These are phyloP conservation scores for Coregonus suidteri DNA, from an alignment of 2,797 vertebrate genomes.

Conservation along the genomic window DNA sequence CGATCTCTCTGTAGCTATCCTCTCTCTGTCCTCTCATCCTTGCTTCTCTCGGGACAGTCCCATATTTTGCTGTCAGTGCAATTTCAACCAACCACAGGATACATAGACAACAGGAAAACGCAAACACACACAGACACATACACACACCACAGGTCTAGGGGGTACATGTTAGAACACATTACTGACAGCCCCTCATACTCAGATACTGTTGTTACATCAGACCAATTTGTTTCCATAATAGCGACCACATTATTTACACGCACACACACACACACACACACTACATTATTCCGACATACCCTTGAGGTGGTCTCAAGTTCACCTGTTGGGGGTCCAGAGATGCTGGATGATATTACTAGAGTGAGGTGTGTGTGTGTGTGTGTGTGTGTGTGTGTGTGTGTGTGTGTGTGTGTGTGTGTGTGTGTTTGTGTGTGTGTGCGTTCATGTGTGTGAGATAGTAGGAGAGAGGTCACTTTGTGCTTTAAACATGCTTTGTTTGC, in stretches of 20 bases:
- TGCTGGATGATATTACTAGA: conserved; percentile 51
- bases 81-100: neutral
- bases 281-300: conserved; percentile 75
- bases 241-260: conserved; percentile 68
- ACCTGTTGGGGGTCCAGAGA: conserved; percentile 63
- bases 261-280: conserved; percentile 10
- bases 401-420: neutral
- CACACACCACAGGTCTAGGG: conserved; percentile 55
- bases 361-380: conserved; percentile 14
- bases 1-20: neutral
- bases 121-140: conserved; percentile 26
- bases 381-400: neutral
- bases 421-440: neutral
- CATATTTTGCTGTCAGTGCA: conserved; percentile 10
- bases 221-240: conserved; percentile 77
- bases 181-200: conserved; percentile 69
- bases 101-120: neutral
- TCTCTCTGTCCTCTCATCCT: neutral
- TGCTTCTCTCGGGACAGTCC: neutral
- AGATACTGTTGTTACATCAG: conserved; percentile 58
- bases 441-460: conserved; percentile 51
- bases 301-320: conserved; percentile 78
- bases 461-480: conserved; percentile 77
- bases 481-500: conserved; percentile 74
- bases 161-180: conserved; percentile 71